Percentiles rank a stretch among this genome's conserved stretches.
These are phyloP conservation scores for Muscicapa comitata DNA, from an alignment of 2,797 vertebrate species.

Conservation along the genomic window DNA sequence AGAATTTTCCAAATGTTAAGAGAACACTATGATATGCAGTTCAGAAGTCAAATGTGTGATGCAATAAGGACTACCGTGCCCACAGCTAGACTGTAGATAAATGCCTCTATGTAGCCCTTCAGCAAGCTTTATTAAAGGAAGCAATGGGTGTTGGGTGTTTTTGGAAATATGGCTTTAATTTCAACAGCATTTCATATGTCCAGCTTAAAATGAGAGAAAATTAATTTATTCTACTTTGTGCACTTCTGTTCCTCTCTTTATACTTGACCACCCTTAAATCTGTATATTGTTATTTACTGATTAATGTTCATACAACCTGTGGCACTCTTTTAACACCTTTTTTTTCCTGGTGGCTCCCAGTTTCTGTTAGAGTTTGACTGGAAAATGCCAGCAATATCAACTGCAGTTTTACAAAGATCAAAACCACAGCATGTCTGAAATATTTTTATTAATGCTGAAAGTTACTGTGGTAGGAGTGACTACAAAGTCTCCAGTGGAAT, in stretches of 20 bases:
- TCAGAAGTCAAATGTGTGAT: not conserved
- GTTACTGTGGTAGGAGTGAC: not conserved
- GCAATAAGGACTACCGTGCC: not conserved
- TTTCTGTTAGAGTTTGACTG: not conserved
- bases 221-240: not conserved
- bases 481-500: not conserved
- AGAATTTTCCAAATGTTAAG: not conserved
- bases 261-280: not conserved
- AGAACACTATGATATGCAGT: not conserved
- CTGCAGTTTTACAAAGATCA: not conserved
- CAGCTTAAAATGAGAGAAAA: not conserved
- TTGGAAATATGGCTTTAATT: not conserved
- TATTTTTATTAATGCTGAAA: not conserved
- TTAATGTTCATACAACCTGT: accelerated
- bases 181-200: not conserved
- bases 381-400: not conserved
- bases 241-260: not conserved
- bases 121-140: not conserved
- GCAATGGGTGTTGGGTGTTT: accelerated
- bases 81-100: not conserved
- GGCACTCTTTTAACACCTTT: not conserved
- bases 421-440: not conserved
- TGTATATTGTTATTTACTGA: not conserved
- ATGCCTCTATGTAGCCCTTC: not conserved
- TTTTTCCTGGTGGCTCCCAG: not conserved